Base-by-base conservation (phyloP, 2,888 invertebrate species). In the Matsumyia berberina region DNA sequence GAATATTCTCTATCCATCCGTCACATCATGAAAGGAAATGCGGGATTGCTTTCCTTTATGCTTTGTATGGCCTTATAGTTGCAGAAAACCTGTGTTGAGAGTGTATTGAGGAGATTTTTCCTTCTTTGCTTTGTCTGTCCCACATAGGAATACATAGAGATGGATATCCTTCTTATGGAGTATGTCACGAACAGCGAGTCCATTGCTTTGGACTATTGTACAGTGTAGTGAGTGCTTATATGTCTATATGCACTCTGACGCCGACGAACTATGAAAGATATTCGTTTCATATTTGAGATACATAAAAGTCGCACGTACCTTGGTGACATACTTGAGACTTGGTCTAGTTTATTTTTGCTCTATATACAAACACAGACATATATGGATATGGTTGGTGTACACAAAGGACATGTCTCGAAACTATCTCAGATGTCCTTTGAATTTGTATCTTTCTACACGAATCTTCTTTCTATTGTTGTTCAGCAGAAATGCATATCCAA, bases 11-110 rank as follows among this genome's bases (percentile, higher is more conserved):
- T 60, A 76, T 76, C 76, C 81, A 72, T 72, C 53, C 85, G 80
- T 67, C 86, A 76, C 67, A 67, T 76, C 76, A 67, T 77, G 74
- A 86, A 81, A 86, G 86, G 86, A 86, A 81, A 81, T 86, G 86
- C 81, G 86, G 86, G 86, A 86, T 77, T 72, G 76, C 76, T 86
- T 76, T 76, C 51, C 69, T 80, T 85, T 76, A 70, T 60, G 83
- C 58, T 78, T 78, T 67, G 67, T 79, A 51, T 60, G 78, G 62
- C 72, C 78, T 78, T 67, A 70, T 77, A 78, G 76, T 66, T 77
- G 70, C 46, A 73, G 67, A 78, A 78, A 83, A 73, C 78, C 55
- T 62, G 46, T 44, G 72, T 37, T 72, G 66, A 72, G 53, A 72
- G 42, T 73, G 67, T 67, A 39, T 72, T 60, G 77, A 51, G 53